Conservation (phyloP, 2,888 invertebrate species). For the Calliscelio sp. region DNA sequence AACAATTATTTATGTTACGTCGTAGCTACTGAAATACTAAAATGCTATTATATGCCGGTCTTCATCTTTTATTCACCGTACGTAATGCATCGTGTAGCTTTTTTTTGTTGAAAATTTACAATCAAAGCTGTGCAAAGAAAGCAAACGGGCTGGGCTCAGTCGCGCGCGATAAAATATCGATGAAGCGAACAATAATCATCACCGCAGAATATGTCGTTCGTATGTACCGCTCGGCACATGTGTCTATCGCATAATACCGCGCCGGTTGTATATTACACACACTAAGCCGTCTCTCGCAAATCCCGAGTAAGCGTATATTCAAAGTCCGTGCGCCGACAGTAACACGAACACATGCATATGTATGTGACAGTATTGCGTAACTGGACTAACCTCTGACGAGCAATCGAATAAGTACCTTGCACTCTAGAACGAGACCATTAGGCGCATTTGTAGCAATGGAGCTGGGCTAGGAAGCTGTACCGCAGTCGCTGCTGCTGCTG, state of each 20-base stretch:
- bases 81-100: background rate
- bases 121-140: slow-evolving; percentile 38
- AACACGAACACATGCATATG: slow-evolving; percentile 56
- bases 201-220: slow-evolving; percentile 47
- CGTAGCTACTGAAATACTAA: too few species aligned
- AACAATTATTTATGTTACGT: too few species aligned
- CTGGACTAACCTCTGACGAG: slow-evolving; percentile 64
- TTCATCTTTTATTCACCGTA: slow-evolving; percentile 21
- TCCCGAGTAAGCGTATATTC: slow-evolving; percentile 57
- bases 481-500: slow-evolving; percentile 7
- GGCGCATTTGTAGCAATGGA: slow-evolving; percentile 68
- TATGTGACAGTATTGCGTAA: slow-evolving; percentile 68
- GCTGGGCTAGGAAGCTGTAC: slow-evolving; percentile 52
- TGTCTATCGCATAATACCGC: too few species aligned
- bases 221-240: slow-evolving; percentile 38
- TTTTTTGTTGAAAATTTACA: slow-evolving; percentile 23
- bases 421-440: slow-evolving; percentile 72
- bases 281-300: slow-evolving; percentile 54
- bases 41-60: background rate
- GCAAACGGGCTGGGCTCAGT: slow-evolving; percentile 22
- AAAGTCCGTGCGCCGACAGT: slow-evolving; percentile 45
- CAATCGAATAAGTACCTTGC: slow-evolving; percentile 71
- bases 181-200: slow-evolving; percentile 63
- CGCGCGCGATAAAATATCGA: slow-evolving; percentile 57
- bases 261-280: slow-evolving; percentile 50